Conservation (phyloP, 1,140 invertebrate genomes). For the Oreohelix idahoensis region DNA sequence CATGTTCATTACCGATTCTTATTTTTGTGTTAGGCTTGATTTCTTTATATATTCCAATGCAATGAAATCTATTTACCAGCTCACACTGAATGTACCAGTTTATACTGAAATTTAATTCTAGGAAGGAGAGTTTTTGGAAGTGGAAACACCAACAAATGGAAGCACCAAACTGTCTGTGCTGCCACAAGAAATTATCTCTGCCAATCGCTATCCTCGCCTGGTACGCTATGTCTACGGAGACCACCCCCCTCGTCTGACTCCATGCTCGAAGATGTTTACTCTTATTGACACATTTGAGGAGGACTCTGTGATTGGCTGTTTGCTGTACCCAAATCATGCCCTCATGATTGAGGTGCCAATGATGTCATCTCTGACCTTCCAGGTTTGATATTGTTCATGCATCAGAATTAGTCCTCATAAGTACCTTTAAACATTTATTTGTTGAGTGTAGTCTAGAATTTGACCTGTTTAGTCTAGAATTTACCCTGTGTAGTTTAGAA, state of each 20-base stretch:
- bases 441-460: too few species aligned
- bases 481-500: too few species aligned
- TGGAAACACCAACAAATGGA: constrained; percentile 27
- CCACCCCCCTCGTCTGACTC: constrained; percentile 31
- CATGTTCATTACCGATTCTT: too few species aligned
- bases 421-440: too few species aligned
- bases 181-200: background rate
- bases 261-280: constrained; percentile 29
- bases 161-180: constrained; percentile 13
- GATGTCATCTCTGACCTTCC: constrained; percentile 27
- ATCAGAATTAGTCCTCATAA: too few species aligned
- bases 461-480: too few species aligned
- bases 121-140: constrained; percentile 30
- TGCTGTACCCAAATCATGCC: constrained; percentile 39
- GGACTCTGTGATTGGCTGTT: constrained; percentile 34
- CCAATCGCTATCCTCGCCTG: constrained; percentile 33
- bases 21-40: too few species aligned
- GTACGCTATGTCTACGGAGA: constrained; percentile 36
- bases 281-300: constrained; percentile 40
- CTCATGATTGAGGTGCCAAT: constrained; percentile 33
- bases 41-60: too few species aligned
- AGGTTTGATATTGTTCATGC: constrained; percentile 10
- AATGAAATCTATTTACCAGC: too few species aligned
- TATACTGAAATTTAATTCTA: too few species aligned
- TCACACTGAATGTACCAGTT: too few species aligned